A percentile compares a stretch with the other conserved stretches of the same genome.
phyloP scores from a whole-genome alignment of 2,797 vertebrate species.

The Chelon auratus region DNA sequence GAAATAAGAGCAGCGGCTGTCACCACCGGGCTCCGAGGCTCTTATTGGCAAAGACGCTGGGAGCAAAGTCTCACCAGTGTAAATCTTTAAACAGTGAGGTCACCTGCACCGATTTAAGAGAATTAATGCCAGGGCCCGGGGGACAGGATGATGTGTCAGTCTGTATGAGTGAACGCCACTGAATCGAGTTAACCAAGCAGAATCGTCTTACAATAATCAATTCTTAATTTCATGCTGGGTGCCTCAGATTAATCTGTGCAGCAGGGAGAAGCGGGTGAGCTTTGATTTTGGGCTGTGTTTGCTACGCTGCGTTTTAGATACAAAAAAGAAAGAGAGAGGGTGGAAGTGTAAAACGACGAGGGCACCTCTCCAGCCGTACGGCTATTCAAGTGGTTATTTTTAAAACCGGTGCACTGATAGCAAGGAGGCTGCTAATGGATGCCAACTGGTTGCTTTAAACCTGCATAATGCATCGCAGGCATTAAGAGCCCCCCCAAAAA shows the following conservation, averaged over 20 bases:
- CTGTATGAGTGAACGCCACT: slow-evolving; percentile 61
- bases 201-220: slow-evolving; percentile 85
- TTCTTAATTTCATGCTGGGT: slow-evolving; percentile 89
- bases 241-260: slow-evolving; percentile 81
- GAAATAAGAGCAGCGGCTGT: slow-evolving; percentile 57
- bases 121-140: slow-evolving; percentile 74
- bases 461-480: slow-evolving; percentile 39
- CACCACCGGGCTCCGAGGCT: slow-evolving; percentile 37
- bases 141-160: slow-evolving; percentile 61
- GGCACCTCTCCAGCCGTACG: slow-evolving; percentile 35
- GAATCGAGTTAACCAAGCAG: slow-evolving; percentile 83
- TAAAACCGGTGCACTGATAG: slow-evolving; percentile 28
- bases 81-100: slow-evolving; percentile 84
- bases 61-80: slow-evolving; percentile 67
- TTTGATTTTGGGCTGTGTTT: slow-evolving; percentile 64
- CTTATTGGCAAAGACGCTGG: slow-evolving; percentile 67
- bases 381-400: slow-evolving; percentile 36
- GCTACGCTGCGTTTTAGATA: slow-evolving; percentile 33
- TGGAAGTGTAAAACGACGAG: slow-evolving; percentile 38
- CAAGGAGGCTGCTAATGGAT: slow-evolving; percentile 43
- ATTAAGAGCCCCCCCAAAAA: slow-evolving; percentile 26
- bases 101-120: slow-evolving; percentile 75
- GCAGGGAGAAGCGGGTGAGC: slow-evolving; percentile 62
- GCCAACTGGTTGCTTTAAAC: slow-evolving; percentile 42
- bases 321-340: slow-evolving; percentile 43